These are phyloP conservation scores for Hippolais icterina DNA, from an alignment of 2,113 vertebrate genomes.

Conservation along the genomic window DNA sequence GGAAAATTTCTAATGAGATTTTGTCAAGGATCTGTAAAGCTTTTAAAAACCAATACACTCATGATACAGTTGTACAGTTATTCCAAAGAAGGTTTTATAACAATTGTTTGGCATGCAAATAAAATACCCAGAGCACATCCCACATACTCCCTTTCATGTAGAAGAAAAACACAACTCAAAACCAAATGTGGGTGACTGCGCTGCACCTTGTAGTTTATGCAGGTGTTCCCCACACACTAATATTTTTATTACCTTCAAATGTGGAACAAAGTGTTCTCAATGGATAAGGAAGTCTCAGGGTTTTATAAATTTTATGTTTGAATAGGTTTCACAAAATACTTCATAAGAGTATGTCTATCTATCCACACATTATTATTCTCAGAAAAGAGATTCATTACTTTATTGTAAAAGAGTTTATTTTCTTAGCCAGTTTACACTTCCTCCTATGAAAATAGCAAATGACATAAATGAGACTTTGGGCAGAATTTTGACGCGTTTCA, in stretches of 20 bases:
- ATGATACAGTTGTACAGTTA: background rate
- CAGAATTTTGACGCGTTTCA: background rate
- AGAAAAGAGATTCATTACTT: background rate
- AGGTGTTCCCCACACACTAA: background rate
- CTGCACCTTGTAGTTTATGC: background rate
- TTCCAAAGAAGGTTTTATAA: background rate
- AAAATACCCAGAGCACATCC: background rate
- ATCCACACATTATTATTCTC: background rate
- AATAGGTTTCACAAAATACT: background rate
- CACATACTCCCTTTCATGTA: background rate
- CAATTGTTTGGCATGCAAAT: background rate
- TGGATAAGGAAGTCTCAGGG: background rate
- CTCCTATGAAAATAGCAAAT: background rate
- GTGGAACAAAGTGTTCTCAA: background rate
- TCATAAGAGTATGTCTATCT: background rate
- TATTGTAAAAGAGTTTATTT: background rate
- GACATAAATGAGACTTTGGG: background rate
- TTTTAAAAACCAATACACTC: background rate
- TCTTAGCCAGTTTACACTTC: background rate
- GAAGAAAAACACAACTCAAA: background rate
- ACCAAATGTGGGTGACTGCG: background rate
- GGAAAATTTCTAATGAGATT: background rate
- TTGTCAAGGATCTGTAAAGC: background rate
- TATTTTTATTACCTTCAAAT: background rate
- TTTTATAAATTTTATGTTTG: background rate